Evolutionary conservation across 2,113 vertebrate species (phyloP), one percentile per base, ranked within the genome.

Genomic region (Neolamprologus caudopunctatus): DNA sequence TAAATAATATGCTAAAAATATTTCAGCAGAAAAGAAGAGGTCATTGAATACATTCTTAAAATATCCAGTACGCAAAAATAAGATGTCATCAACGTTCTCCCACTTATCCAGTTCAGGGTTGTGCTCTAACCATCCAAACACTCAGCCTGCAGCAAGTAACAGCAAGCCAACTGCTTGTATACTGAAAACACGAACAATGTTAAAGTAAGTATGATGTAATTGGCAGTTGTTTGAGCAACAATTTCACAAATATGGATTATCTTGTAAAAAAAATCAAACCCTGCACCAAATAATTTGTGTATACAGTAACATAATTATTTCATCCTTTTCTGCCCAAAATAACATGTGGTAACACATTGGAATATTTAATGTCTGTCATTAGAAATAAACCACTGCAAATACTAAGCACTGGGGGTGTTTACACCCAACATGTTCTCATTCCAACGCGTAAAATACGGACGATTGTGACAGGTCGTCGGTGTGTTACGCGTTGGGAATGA

Each of bases 371-470:
- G 57, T 33, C 28, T 61, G 16, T 33, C 57, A 61, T 61, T 61
- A 33, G 57, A 61, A 61, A 61, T 61, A 61, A 31, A 61, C 28
- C 28, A 4, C 14, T 61, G 28, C 28, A 10, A 61, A 61, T 61
- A 2, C 57, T 31, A 17, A 0, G 10, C 26, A 17, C 14, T 17
- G 8, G 1, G 57, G 2, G 26, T 58, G 57, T 2, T 1, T 31
- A 61, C 28, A 61, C 57, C 14, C 57, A 61, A 61, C 14, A 61
- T 61, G 57, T 31, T 6, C 14, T 61, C 8, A 61, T 31, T 61
- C 57, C 57, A 61, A 61, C 3, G 1, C 14, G 0, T 31, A 61
- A 61, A 31, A 31, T 31, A 61, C 5, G 57, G 14, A 58, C 8
- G 1, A 17, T 58, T 31, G 26, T 58, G 26, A 6, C 26, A 6